Base-by-base conservation (phyloP, 2,113 vertebrate species). In the Proterorhinus semilunaris region DNA sequence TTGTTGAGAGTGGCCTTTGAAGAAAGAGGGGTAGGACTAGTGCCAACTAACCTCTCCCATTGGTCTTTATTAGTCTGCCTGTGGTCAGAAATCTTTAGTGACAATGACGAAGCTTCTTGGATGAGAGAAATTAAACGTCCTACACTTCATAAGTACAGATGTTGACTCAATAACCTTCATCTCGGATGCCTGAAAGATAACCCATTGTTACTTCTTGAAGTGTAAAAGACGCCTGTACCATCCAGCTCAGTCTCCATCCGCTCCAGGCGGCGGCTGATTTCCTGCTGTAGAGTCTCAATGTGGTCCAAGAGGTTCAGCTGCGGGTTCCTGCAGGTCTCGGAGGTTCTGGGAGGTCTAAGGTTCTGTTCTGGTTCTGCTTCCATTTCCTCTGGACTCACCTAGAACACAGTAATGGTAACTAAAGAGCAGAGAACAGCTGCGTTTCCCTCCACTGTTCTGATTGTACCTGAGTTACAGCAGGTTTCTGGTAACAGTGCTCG, bases 401-500 rank as follows among this genome's bases (percentile, higher is more conserved):
- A 12, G 43, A 59, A 59, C 13, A 59, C 36, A 59, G 12, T 12
- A 7, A 27, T 42, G 11, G 5, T 13, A 58, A 5, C 7, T 12
- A 13, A 3, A 59, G 53, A 11, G 17, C 51, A 50, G 1, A 27
- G 17, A 55, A 27, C 17, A 27, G 17, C 4, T 8, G 17, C 11
- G 52, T 27, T 27, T 11, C 21, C 8, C 4, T 10, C 21, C 6
- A 11, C 17, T 27, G 27, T 27, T 5, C 11, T 27, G 17, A 27
- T 86, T 83, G 97, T 65, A 95, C 96, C 62, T 43, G 57, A 43
- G 36, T 44, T 42, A 95, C 92, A 0, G 93, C 94, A 1, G 98
- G 96, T 79, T 98, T 99, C 91, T 98, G 98, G 89, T 99, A 99
- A 90, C 97, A 99, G 89, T 99, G 98, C 75, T 99, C 98, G 8